phyloP scores from a whole-genome alignment of 2,888 invertebrate genomes.

The Orchesellides sinensis region DNA sequence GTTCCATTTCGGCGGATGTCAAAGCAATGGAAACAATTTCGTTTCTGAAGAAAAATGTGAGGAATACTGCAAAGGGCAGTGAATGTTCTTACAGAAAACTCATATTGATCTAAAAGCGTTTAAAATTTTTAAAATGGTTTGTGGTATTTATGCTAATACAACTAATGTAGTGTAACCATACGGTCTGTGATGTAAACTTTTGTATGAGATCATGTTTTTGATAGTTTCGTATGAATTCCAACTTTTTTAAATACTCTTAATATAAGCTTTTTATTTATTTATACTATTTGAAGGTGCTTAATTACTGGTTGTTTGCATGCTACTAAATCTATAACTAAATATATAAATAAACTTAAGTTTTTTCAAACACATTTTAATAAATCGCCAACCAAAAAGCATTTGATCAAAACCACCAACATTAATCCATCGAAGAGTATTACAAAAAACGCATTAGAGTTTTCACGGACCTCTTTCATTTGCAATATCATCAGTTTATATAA shows the following conservation, averaged over 20 bases:
- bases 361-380: slow-evolving; percentile 99
- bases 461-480: too few relatives aligned
- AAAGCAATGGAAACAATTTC: slow-evolving; percentile 81
- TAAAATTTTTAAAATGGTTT: too few relatives aligned
- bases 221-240: not conserved
- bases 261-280: not conserved
- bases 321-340: not conserved
- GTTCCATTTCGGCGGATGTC: slow-evolving; percentile 81
- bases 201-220: not conserved
- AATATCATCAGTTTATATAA: too few relatives aligned
- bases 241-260: slow-evolving; percentile 1
- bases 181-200: slow-evolving; percentile 13
- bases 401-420: too few relatives aligned
- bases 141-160: not conserved
- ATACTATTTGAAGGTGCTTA: not conserved
- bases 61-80: slow-evolving; percentile 78
- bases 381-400: too few relatives aligned
- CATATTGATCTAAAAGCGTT: not conserved
- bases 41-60: slow-evolving; percentile 78
- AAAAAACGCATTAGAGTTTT: too few relatives aligned
- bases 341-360: slow-evolving; percentile 97
- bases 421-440: too few relatives aligned
- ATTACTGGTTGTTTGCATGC: not conserved
- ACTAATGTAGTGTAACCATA: not conserved
- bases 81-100: slow-evolving; percentile 32